Conservation (phyloP, 2,797 vertebrate genomes). For the Sebastes taczanowskii region DNA sequence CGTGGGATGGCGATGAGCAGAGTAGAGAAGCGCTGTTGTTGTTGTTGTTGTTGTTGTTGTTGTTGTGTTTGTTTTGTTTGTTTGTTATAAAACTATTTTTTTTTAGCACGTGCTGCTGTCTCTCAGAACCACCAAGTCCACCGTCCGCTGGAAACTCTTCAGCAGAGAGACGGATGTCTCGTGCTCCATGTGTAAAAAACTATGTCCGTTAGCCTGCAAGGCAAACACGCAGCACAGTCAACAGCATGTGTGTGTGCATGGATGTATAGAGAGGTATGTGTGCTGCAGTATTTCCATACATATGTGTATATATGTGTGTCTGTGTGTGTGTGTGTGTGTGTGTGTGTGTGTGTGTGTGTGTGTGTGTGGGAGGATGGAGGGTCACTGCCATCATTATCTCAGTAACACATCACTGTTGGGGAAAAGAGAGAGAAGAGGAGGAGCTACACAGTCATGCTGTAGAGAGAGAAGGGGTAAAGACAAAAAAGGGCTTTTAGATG, state of each 20-base stretch:
- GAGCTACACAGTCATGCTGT: constrained; percentile 86
- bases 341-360: constrained; percentile 44
- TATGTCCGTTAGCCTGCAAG: constrained; percentile 99
- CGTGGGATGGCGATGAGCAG: constrained; percentile 66
- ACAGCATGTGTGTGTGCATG: constrained; percentile 71
- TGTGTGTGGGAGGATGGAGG: constrained; percentile 55
- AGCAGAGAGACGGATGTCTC: constrained; percentile 97
- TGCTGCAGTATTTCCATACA: constrained; percentile 50
- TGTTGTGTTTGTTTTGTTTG: constrained; percentile 48
- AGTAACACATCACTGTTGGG: constrained; percentile 84
- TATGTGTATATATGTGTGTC: constrained; percentile 14
- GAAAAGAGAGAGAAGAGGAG: constrained; percentile 79
- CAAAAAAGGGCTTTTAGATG: constrained; percentile 82
- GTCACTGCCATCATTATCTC: constrained; percentile 83
- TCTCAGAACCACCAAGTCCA: constrained; percentile 99
- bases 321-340: constrained; percentile 40
- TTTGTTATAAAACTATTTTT: constrained; percentile 68
- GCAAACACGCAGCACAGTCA: constrained; percentile 81
- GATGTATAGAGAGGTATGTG: constrained; percentile 57
- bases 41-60: constrained; percentile 37
- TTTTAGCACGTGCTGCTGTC: constrained; percentile 90
- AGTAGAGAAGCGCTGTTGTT: constrained; percentile 62
- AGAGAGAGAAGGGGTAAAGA: constrained; percentile 78
- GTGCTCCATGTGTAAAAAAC: constrained; percentile 99
- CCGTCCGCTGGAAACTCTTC: constrained; percentile 99